Evolutionary conservation across 2,113 vertebrate genomes (phyloP), one percentile per base, ranked within the genome.

Genomic region (Salvelinus alpinus): DNA sequence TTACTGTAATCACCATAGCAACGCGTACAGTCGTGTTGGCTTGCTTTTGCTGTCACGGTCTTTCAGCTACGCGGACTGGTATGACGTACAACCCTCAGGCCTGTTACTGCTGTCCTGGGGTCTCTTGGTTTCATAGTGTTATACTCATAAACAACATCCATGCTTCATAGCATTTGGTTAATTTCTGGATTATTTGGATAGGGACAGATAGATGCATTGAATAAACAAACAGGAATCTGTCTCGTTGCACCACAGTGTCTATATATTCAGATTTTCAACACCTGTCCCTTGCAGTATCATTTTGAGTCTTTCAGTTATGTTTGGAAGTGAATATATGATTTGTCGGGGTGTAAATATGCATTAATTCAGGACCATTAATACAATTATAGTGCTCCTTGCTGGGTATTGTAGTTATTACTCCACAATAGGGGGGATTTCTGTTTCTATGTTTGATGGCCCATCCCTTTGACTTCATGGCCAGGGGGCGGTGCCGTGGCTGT

Each of bases 381-480:
- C 87, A 81, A 88, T 85, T 82, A 82, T 76, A 16, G 3, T 60
- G 20, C 20, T 83, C 12, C 3, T 51, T 51, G 12, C 48, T 5
- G 14, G 48, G 5, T 51, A 51, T 51, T 16, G 11, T 16, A 11
- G 48, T 13, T 51, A 51, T 51, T 51, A 87, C 89, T 90, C 88
- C 83, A 89, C 90, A 86, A 86, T 86, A 88, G 85, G 89, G 90
- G 86, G 87, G 88, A 86, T 86, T 88, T 51, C 67, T 90, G 86
- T 86, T 88, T 91, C 72, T 85, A 57, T 25, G n/a, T 80, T 67
- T 80, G 25, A 59, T 68, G 25, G 8, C 78, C 76, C 71, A 78
- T 84, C 85, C 90, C 88, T 89, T 81, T 88, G 85, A 85, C 84
- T 82, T 83, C 88, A 87, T 89, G 88, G 90, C 87, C 87, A 83